These are phyloP conservation scores for Cataglyphis altisquamis DNA, from an alignment of 2,888 invertebrate genomes.

Conservation along the genomic window DNA sequence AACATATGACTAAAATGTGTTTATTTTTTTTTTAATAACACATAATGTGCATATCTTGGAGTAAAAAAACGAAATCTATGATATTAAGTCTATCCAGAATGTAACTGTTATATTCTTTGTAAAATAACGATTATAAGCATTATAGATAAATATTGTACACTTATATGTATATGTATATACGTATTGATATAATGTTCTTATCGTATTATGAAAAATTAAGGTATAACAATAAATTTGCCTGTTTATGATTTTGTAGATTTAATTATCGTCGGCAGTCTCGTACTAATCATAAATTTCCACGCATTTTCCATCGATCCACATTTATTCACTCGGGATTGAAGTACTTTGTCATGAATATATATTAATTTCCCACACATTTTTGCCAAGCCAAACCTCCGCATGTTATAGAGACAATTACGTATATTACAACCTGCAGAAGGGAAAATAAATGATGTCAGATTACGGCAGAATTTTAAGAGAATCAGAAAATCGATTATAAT, in stretches of 20 bases:
- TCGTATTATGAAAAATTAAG: slow-evolving; percentile 21
- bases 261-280: slow-evolving; percentile 23
- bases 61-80: slow-evolving; percentile 24
- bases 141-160: slow-evolving; percentile 42
- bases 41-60: slow-evolving; percentile 8
- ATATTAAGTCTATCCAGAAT: slow-evolving; percentile 22
- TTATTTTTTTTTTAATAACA: slow-evolving; percentile 30
- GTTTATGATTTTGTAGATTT: neutral
- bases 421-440: slow-evolving; percentile 89
- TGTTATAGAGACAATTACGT: slow-evolving; percentile 94
- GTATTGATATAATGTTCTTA: slow-evolving; percentile 20
- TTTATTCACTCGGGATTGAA: neutral
- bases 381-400: slow-evolving; percentile 95
- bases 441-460: slow-evolving; percentile 5
- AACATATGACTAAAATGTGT: slow-evolving; percentile 15
- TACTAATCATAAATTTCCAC: neutral
- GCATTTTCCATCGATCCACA: neutral
- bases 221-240: slow-evolving; percentile 12
- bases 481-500: slow-evolving; percentile 18
- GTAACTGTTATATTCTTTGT: slow-evolving; percentile 39
- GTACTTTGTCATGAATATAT: neutral
- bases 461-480: neutral
- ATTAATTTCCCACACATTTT: slow-evolving; percentile 88
- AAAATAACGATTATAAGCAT: slow-evolving; percentile 61
- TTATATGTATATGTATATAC: slow-evolving; percentile 1